Conservation (phyloP, 2,113 vertebrate genomes). For the Hippolais icterina region DNA sequence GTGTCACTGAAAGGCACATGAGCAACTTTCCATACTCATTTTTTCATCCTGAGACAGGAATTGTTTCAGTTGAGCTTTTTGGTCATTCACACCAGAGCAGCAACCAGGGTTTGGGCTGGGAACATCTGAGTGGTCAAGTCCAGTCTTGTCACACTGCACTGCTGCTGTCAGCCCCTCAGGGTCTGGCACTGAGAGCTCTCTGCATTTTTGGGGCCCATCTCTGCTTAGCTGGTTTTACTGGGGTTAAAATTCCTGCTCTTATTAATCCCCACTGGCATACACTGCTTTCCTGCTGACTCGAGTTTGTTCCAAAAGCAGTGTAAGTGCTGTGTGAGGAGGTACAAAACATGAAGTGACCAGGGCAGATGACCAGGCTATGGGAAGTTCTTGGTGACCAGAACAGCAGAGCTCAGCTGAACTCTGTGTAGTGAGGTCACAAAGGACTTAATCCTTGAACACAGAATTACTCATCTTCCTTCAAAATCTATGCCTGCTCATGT, state of each 20-base stretch:
- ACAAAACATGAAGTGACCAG: neutral
- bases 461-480: neutral
- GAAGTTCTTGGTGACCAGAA: neutral
- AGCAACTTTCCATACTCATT: neutral
- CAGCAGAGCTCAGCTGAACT: neutral
- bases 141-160: neutral
- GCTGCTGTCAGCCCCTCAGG: neutral
- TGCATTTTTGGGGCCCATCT: slow-evolving; percentile 15
- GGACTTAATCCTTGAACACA: neutral
- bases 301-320: neutral
- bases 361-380: neutral
- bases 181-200: neutral
- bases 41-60: neutral
- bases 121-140: neutral
- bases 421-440: neutral
- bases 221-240: slow-evolving; percentile 40
- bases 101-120: neutral
- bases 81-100: neutral
- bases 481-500: neutral
- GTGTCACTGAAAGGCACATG: neutral
- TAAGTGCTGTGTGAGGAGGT: neutral
- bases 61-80: neutral
- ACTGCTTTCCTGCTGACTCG: neutral
- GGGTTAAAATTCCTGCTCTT: slow-evolving; percentile 12
- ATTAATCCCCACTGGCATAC: neutral